Evolutionary conservation across 2,797 vertebrate species (phyloP).

Genomic region (Syngnathus acus): DNA sequence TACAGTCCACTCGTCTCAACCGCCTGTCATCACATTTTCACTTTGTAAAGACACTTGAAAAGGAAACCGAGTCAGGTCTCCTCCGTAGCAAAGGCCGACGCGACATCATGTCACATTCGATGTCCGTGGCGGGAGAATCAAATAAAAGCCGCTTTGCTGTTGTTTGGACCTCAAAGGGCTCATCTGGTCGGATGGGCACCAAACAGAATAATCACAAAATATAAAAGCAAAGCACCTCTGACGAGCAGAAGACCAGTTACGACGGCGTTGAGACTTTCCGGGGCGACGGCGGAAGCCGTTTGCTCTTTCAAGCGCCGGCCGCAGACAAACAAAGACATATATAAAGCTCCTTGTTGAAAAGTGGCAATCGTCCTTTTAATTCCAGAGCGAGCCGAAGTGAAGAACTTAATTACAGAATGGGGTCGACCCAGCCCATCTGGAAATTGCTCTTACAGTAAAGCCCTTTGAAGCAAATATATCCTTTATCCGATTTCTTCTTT

Average conservation of each 20-base stretch:
- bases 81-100: constrained; percentile 36
- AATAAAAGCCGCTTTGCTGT: neutral
- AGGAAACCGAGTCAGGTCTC: constrained; percentile 44
- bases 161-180: neutral
- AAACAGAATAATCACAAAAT: constrained; percentile 20
- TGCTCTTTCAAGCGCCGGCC: constrained; percentile 67
- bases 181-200: neutral
- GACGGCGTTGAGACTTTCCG: constrained; percentile 53
- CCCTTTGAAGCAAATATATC: constrained; percentile 68
- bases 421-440: constrained; percentile 65
- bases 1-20: constrained; percentile 67
- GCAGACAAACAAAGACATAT: constrained; percentile 72
- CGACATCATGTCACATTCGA: neutral
- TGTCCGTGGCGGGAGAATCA: neutral
- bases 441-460: constrained; percentile 70
- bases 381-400: constrained; percentile 67
- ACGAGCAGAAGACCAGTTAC: constrained; percentile 33
- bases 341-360: constrained; percentile 68
- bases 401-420: constrained; percentile 72
- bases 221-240: constrained; percentile 49
- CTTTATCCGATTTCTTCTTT: constrained; percentile 64
- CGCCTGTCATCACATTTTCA: constrained; percentile 67
- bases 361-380: constrained; percentile 70
- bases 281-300: constrained; percentile 57
- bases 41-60: constrained; percentile 54